phyloP scores from a whole-genome alignment of 1,140 invertebrate species.

The Sminthurides bifidus region DNA sequence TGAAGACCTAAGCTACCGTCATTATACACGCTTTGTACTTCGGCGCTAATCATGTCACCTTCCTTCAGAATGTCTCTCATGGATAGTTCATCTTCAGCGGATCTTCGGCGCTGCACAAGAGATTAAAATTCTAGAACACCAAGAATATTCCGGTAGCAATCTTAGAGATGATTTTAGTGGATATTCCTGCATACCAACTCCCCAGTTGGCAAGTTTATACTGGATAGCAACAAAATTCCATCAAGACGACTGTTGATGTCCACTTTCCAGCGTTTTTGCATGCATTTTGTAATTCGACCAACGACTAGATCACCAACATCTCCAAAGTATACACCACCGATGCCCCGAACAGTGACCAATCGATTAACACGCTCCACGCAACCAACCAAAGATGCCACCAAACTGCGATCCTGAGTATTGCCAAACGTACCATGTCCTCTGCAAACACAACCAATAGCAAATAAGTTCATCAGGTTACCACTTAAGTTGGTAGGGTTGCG shows the following conservation, averaged over 20 bases:
- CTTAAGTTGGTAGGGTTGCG: too few species aligned
- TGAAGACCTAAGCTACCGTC: conserved; percentile 89
- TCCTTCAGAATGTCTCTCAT: conserved; percentile 92
- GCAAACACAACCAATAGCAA: conserved; percentile 26
- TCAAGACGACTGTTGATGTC: conserved; percentile 85
- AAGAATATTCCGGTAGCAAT: neutral
- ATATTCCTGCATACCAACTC: conserved; percentile 81
- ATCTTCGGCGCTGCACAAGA: conserved; percentile 60
- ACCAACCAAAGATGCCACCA: conserved; percentile 87
- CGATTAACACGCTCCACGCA: conserved; percentile 89
- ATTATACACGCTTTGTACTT: conserved; percentile 83
- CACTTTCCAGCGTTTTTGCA: conserved; percentile 88
- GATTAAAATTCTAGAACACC: neutral
- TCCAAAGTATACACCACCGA: conserved; percentile 80
- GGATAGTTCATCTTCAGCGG: conserved; percentile 91
- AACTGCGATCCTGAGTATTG: conserved; percentile 53
- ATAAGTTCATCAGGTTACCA: neutral
- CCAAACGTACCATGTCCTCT: conserved; percentile 95
- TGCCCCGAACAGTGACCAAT: conserved; percentile 74
- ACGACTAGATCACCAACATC: conserved; percentile 96
- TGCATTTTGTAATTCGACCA: conserved; percentile 81
- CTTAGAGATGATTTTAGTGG: neutral
- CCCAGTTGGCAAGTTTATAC: conserved; percentile 93
- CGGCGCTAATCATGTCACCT: conserved; percentile 93
- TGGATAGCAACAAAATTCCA: conserved; percentile 75